These are phyloP conservation scores for Pycnonotus jocosus DNA, from an alignment of 2,113 vertebrate species.

Conservation along the genomic window DNA sequence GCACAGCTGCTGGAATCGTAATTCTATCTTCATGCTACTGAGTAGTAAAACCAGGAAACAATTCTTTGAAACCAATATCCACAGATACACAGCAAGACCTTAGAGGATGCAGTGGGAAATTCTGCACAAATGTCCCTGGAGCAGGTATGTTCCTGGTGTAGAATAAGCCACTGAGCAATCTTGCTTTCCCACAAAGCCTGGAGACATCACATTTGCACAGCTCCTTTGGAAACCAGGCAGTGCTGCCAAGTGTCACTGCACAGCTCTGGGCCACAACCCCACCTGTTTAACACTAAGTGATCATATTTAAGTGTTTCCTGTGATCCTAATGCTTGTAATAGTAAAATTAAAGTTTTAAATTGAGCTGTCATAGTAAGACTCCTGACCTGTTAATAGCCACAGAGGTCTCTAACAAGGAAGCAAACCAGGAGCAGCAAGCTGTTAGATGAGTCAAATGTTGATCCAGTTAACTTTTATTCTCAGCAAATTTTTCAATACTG, in stretches of 20 bases:
- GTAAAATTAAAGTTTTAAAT: conserved; percentile 48
- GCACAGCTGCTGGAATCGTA: not conserved
- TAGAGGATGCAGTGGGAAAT: not conserved
- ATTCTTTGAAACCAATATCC: not conserved
- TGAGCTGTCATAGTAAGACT: not conserved
- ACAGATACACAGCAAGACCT: not conserved
- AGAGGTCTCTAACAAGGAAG: not conserved
- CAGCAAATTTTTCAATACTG: conserved; percentile 35
- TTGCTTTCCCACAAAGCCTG: not conserved
- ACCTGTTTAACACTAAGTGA: not conserved
- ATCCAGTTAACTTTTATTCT: conserved; percentile 45
- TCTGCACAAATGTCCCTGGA: not conserved
- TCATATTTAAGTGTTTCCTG: not conserved
- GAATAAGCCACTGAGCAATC: not conserved
- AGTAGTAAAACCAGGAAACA: not conserved
- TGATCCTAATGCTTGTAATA: conserved; percentile 12
- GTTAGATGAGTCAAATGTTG: conserved; percentile 5
- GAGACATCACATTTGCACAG: not conserved
- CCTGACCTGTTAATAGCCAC: conserved; percentile 16
- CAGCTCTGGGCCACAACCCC: not conserved
- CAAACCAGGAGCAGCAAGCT: conserved; percentile 5
- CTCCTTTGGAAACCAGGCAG: not conserved
- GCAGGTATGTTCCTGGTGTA: fast-evolving
- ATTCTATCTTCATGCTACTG: not conserved
- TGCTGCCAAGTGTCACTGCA: not conserved